Evolutionary conservation across 2,797 vertebrate species (phyloP), one percentile per base, ranked within the genome.

Genomic region (Bovichtus variegatus): DNA sequence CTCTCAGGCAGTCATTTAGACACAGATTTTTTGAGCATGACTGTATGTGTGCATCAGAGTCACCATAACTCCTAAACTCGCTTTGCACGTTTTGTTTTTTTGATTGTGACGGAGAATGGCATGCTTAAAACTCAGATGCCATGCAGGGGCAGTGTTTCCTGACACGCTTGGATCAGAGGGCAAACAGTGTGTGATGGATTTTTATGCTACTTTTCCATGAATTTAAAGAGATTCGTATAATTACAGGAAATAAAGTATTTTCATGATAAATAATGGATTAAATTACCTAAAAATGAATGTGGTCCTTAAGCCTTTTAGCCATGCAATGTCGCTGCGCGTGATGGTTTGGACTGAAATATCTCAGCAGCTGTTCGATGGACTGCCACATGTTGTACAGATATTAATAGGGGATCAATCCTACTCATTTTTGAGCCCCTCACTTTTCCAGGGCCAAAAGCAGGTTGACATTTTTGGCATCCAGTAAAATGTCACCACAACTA

Each of bases 51-150:
- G 53, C 78, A 76, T 69, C 74, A 74, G 25, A 76, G 46, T 83
- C 81, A 44, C 29, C 59, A 36, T 75, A 43, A 71, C 82, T 68
- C 55, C 53, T 89, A 87, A 89, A 89, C 84, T 83, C 0, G 9
- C 55, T 19, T 78, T 10, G 86, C 76, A 61, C 87, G 84, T 64
- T 66, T 55, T n/a, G 54, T 29, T 11, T 66, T 41, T 84, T 73
- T 71, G 80, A 74, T 80, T 62, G 75, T 68, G 60, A 68, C 38
- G 0, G 66, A 65, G 64, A 65, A 53, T 55, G 64, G 0, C 16
- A 23, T 61, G 74, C 62, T 79, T 57, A 53, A 77, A 83, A 64
- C 66, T 66, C 58, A 0, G 59, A 77, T 82, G 50, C 74, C 80
- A 69, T 62, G 83, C 61, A 34, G 13, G 12, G 12, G 23, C 41